These are phyloP conservation scores for Campopleginae sp. DNA, from an alignment of 2,888 invertebrate species.

Conservation along the genomic window DNA sequence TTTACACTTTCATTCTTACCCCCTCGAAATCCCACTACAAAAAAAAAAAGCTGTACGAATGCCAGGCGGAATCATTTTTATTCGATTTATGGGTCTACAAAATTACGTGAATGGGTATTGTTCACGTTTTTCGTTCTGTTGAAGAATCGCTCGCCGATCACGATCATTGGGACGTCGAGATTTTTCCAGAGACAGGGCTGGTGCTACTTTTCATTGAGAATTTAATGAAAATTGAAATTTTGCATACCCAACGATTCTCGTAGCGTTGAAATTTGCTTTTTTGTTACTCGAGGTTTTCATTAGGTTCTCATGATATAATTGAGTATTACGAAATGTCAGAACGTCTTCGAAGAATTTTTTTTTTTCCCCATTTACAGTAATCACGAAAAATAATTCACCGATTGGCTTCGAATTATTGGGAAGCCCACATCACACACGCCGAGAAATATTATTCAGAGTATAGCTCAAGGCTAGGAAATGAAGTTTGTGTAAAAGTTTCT, in stretches of 20 bases:
- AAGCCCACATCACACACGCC: constrained; percentile 2
- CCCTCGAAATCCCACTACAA: constrained; percentile 10
- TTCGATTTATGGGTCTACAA: background rate
- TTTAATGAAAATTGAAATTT: background rate
- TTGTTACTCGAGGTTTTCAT: background rate
- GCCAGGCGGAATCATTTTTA: background rate
- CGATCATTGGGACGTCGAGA: background rate
- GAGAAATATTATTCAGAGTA: constrained; percentile 33
- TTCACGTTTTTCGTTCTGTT: background rate
- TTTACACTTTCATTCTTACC: constrained; percentile 29
- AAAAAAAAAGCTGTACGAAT: constrained; percentile 5
- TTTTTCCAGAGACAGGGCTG: background rate
- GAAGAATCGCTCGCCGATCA: background rate
- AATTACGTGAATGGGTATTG: constrained; percentile 13
- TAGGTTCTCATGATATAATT: background rate
- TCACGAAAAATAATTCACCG: constrained; percentile 43
- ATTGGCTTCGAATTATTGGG: no score
- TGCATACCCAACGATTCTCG: background rate
- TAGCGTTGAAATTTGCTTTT: background rate
- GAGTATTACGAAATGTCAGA: background rate
- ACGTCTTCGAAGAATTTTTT: background rate
- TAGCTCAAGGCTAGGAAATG: constrained; percentile 47
- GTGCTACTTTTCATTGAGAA: background rate
- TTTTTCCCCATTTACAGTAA: background rate
- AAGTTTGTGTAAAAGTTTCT: constrained; percentile 3